Conservation (phyloP, 2,113 vertebrate species). For the Pagrus major region DNA sequence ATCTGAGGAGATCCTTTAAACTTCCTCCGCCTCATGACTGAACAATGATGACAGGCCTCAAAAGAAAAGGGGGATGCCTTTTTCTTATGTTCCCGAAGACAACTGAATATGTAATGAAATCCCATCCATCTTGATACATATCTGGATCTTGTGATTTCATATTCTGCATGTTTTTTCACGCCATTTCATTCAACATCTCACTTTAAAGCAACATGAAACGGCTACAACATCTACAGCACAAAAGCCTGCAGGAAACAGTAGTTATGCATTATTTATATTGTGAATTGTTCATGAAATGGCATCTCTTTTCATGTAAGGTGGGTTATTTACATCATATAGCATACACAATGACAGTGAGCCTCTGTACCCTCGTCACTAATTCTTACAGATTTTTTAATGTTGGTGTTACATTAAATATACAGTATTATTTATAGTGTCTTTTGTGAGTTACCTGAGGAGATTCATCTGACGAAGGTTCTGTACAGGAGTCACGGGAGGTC, state of each 20-base stretch:
- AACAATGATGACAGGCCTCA: conserved; percentile 16
- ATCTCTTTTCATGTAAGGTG: conserved; percentile 26
- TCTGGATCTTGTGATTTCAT: conserved; percentile 45
- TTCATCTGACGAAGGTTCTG: background rate
- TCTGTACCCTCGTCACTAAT: background rate
- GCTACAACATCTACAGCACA: background rate
- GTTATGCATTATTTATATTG: conserved; percentile 37
- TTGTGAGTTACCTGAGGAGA: background rate
- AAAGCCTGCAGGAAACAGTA: conserved; percentile 29
- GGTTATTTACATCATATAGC: conserved; percentile 44
- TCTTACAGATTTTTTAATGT: background rate
- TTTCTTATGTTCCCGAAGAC: conserved; percentile 15
- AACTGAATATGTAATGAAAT: conserved; percentile 39
- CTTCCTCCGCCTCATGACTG: conserved; percentile 18
- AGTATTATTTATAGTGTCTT: background rate
- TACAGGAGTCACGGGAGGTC: background rate
- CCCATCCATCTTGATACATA: conserved; percentile 36
- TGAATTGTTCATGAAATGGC: conserved; percentile 29
- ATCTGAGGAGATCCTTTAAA: conserved; percentile 41
- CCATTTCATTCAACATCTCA: conserved; percentile 40
- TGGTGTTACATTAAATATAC: background rate
- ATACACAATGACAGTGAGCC: conserved; percentile 24
- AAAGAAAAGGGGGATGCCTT: background rate
- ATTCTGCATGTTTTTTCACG: conserved; percentile 40
- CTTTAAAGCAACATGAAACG: conserved; percentile 47